Conservation (phyloP, 2,113 vertebrate genomes). For the Tor tambroides region DNA sequence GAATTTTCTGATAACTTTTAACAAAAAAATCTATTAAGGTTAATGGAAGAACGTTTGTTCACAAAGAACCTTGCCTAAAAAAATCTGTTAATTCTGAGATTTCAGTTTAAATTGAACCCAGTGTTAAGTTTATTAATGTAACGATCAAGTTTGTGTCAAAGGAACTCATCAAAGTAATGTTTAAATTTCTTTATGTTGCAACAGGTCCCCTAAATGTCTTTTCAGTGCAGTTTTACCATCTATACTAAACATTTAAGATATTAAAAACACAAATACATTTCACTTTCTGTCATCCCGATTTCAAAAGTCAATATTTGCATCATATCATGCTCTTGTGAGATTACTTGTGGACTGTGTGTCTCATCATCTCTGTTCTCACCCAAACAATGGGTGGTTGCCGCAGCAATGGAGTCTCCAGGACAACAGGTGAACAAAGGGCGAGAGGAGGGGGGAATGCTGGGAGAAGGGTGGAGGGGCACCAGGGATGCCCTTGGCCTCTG, state of each 20-base stretch:
- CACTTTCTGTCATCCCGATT: not conserved
- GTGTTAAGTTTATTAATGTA: too few relatives aligned
- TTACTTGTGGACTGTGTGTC: constrained; percentile 66
- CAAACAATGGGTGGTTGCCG: constrained; percentile 68
- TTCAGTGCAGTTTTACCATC: not conserved
- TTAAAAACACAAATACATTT: not conserved
- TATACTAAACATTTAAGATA: not conserved
- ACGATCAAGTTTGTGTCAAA: too few relatives aligned
- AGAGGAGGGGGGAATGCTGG: constrained; percentile 68
- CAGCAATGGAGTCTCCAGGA: constrained; percentile 72
- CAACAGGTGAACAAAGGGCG: constrained; percentile 78
- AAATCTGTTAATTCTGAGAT: too few relatives aligned
- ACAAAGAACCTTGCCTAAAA: too few relatives aligned
- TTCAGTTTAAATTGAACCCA: too few relatives aligned
- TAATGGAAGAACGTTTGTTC: not conserved
- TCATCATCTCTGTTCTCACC: constrained; percentile 70
- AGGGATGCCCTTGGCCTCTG: constrained; percentile 75
- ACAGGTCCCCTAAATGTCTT: not conserved
- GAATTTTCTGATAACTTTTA: not conserved
- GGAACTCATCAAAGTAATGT: too few relatives aligned
- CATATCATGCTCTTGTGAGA: constrained; percentile 43
- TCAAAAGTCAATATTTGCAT: constrained; percentile 25
- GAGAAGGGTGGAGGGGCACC: constrained; percentile 21
- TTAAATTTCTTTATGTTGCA: not conserved
- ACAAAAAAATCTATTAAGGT: not conserved